phyloP scores from a whole-genome alignment of 1,140 invertebrate species.

The Megalonaias nervosa region DNA sequence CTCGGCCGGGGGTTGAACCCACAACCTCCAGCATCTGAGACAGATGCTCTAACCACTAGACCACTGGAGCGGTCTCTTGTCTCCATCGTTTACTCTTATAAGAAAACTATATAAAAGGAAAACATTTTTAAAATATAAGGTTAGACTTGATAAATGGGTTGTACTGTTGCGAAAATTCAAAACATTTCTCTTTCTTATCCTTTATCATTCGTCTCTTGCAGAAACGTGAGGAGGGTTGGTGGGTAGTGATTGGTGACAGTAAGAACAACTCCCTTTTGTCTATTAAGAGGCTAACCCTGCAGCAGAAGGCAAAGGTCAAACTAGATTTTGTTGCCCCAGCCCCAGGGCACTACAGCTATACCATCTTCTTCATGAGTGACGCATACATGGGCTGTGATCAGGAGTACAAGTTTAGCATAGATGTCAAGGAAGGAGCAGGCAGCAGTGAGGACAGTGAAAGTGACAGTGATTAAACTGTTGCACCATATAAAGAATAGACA shows the following conservation, averaged over 20 bases:
- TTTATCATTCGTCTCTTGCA: slow-evolving; percentile 36
- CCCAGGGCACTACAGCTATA: slow-evolving; percentile 86
- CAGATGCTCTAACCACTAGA: no score
- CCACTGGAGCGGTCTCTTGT: no score
- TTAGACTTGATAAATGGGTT: no score
- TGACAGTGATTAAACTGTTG: slow-evolving; percentile 56
- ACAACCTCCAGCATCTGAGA: no score
- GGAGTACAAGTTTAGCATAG: slow-evolving; percentile 77
- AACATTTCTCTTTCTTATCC: slow-evolving; percentile 1
- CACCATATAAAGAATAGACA: neutral
- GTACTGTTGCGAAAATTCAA: no score
- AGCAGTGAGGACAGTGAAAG: slow-evolving; percentile 67
- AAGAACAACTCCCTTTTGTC: slow-evolving; percentile 94
- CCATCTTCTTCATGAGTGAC: slow-evolving; percentile 99
- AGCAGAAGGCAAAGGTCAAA: slow-evolving; percentile 94
- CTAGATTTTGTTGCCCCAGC: slow-evolving; percentile 95
- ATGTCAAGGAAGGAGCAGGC: slow-evolving; percentile 78
- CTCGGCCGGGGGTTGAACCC: no score
- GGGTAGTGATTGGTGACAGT: slow-evolving; percentile 99
- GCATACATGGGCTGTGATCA: slow-evolving; percentile 97
- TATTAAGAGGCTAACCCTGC: slow-evolving; percentile 95
- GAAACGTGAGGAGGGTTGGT: slow-evolving; percentile 99
- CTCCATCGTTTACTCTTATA: no score
- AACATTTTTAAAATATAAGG: no score
- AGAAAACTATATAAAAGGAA: no score